Base-by-base conservation (phyloP, 2,888 invertebrate species). In the Microplitis manilae region DNA sequence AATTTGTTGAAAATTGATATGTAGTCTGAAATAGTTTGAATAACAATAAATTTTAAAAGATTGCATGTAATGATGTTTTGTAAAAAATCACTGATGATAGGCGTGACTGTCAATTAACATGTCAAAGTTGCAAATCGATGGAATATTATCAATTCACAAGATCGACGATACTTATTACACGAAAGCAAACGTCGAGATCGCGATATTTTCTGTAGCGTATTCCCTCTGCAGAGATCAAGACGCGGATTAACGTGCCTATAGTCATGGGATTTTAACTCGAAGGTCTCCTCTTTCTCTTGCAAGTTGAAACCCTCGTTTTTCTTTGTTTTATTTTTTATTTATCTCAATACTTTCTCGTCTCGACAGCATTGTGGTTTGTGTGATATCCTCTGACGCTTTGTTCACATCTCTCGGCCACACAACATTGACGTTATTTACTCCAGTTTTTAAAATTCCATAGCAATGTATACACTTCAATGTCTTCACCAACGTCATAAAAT, bases 241-340 rank as follows among this genome's bases (percentile, higher is more conserved):
- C 77, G 65, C 73, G 73, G 77, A 77, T 77, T 74, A 77, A 59
- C 60, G 72, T 77, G 73, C 68, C 5, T 64, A 64, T 38, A 68
- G 77, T 73, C 77, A 77, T 50, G 73, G 59, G 73, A 73, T 65
- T 77, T 74, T 70, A 74, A 70, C 73, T 77, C 77, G 73, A 69
- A 68, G 77, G 70, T 73, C 73, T 73, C 62, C 73, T 69, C 69
- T 77, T 71, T 68, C 76, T 38, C 61, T 69, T 59, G 13, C 50
- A 50, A 50, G 65, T 38, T 65, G 65, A 65, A 69, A 71, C 68
- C 73, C 50, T 68, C n/a, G 13, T 61, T 68, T 39, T 64, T 30
- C 60, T n/a, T 60, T 38, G 15, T 30, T 8, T 65, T 67, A 40
- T 67, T 50, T 67, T 40, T 50, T 50, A 50, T 30, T 41, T 30